Evolutionary conservation across 2,888 invertebrate genomes (phyloP).

Genomic region (Aspidiotus destructor): DNA sequence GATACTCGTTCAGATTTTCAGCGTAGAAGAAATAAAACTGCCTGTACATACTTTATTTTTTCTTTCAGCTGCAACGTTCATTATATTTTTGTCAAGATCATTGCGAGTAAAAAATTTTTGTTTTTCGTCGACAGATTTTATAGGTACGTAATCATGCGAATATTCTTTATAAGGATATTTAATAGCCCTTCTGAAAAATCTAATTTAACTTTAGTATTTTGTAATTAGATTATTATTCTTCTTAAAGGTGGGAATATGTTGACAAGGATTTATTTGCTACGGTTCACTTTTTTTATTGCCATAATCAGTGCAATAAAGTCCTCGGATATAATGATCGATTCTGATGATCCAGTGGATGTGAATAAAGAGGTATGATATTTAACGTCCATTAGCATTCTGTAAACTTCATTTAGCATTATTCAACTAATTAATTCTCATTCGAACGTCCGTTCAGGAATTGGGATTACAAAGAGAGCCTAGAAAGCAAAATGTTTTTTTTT

Average conservation of each 20-base stretch:
- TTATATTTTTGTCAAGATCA: too few species aligned
- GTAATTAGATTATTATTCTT: background rate
- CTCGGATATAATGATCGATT: conserved; percentile 21
- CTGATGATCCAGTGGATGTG: conserved; percentile 7
- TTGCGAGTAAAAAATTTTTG: too few species aligned
- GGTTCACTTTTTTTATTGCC: conserved; percentile 5
- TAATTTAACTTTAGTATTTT: conserved; percentile 5
- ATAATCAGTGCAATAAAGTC: background rate
- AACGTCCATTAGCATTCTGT: too few species aligned
- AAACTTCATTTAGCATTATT: too few species aligned
- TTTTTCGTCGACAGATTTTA: background rate
- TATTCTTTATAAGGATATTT: background rate
- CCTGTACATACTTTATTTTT: too few species aligned
- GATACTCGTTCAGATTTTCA: too few species aligned
- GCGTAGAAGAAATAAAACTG: too few species aligned
- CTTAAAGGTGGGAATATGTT: background rate
- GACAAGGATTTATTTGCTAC: background rate
- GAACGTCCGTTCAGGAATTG: too few species aligned
- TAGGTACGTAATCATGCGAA: background rate
- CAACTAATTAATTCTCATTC: too few species aligned
- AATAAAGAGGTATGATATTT: conserved; percentile 17
- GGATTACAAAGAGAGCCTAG: too few species aligned
- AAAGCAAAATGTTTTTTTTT: too few species aligned
- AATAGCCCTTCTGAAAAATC: background rate
- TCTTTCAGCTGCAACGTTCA: too few species aligned